A percentile compares a stretch with the other conserved stretches of the same genome.
Evolutionary conservation across 1,140 invertebrate species (phyloP).

Genomic region (Anastatus disparis): DNA sequence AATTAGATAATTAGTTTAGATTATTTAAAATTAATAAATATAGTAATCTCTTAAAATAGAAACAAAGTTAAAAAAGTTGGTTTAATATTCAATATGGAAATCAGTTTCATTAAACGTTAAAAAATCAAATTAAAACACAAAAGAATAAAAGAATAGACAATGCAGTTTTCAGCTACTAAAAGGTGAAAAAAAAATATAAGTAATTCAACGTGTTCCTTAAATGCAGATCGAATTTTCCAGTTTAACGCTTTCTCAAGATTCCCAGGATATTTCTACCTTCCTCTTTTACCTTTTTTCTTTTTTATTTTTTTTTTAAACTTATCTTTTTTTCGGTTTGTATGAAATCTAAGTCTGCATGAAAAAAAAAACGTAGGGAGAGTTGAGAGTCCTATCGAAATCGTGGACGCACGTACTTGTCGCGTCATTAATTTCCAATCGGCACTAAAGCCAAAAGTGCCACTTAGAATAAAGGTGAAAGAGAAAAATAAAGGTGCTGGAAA

Average conservation of each 20-base stretch:
- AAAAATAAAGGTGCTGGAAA: not conserved
- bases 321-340: too few species aligned
- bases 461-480: not conserved
- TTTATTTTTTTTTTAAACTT: too few species aligned
- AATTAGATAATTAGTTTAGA: too few species aligned
- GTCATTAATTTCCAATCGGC: constrained; percentile 48
- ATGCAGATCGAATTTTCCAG: constrained; percentile 33
- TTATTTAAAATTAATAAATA: too few species aligned
- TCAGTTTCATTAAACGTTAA: not conserved
- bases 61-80: too few species aligned
- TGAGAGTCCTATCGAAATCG: too few species aligned
- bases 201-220: constrained; percentile 8
- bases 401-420: constrained; percentile 37
- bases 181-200: too few species aligned
- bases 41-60: too few species aligned
- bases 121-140: not conserved
- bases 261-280: not conserved
- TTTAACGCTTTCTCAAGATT: not conserved
- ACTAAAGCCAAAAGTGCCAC: constrained; percentile 14
- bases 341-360: too few species aligned
- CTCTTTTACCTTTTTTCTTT: too few species aligned
- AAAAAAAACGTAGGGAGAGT: too few species aligned
- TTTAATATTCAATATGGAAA: too few species aligned
- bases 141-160: constrained; percentile 7
- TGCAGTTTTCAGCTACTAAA: constrained; percentile 25